Conservation (phyloP, 2,797 vertebrate species). For the Apogon talboti region DNA sequence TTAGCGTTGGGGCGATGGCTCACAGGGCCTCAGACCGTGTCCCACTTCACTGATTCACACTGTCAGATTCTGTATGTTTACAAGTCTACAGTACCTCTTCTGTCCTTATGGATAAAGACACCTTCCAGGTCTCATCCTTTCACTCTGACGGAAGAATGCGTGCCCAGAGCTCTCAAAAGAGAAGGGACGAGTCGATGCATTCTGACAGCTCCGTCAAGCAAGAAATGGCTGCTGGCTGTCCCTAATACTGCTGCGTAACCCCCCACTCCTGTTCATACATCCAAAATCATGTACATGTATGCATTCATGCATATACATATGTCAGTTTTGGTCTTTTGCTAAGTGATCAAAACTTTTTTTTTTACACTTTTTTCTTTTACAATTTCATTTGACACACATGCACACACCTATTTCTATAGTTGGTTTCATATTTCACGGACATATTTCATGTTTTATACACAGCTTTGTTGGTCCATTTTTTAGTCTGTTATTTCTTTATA, state of each 20-base stretch:
- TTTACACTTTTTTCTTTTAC: neutral
- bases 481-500: no score
- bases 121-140: conserved; percentile 61
- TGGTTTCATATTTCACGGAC: no score
- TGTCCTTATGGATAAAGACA: conserved; percentile 59
- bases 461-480: no score
- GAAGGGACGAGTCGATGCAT: conserved; percentile 67
- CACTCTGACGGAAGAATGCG: conserved; percentile 54
- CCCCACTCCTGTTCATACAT: conserved; percentile 41
- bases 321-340: neutral
- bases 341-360: neutral
- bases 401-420: no score
- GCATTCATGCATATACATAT: conserved; percentile 6
- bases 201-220: conserved; percentile 84
- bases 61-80: conserved; percentile 69
- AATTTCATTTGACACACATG: neutral
- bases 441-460: no score
- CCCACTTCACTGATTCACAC: conserved; percentile 31
- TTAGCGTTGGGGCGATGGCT: conserved; percentile 24
- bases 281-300: neutral
- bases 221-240: conserved; percentile 78
- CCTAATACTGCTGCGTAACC: conserved; percentile 41
- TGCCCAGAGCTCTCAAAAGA: conserved; percentile 49
- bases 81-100: conserved; percentile 46
- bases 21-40: conserved; percentile 28